Percentiles rank a stretch among this genome's conserved stretches.
These are phyloP conservation scores for Ancistrus triradiatus DNA, from an alignment of 2,113 vertebrate genomes.

Conservation along the genomic window DNA sequence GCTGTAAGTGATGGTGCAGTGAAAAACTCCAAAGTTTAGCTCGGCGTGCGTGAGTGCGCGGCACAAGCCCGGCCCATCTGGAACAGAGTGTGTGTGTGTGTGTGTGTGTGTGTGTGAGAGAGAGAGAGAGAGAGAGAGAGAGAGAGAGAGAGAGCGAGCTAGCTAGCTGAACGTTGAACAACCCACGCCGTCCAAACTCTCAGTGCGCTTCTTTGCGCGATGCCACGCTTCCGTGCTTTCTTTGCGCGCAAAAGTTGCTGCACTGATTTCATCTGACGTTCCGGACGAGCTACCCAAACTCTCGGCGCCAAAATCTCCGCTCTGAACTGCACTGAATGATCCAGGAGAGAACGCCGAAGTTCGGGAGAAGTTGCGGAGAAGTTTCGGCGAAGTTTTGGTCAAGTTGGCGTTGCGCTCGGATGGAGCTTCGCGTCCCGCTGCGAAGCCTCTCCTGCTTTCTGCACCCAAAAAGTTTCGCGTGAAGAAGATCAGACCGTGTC, in stretches of 20 bases:
- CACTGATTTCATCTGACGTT: background rate
- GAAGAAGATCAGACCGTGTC: slow-evolving; percentile 19
- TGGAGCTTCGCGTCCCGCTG: slow-evolving; percentile 36
- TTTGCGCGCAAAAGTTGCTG: slow-evolving; percentile 3
- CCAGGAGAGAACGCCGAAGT: background rate
- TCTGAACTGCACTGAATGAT: slow-evolving; percentile 8
- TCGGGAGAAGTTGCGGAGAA: slow-evolving; percentile 11
- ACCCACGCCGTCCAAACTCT: background rate
- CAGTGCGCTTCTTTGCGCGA: background rate
- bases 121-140: slow-evolving; percentile 34
- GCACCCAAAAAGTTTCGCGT: slow-evolving; percentile 36
- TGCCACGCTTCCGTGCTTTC: slow-evolving; percentile 6
- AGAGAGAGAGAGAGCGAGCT: slow-evolving; percentile 28
- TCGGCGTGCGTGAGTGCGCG: background rate
- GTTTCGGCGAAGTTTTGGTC: slow-evolving; percentile 14
- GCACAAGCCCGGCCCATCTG: slow-evolving; percentile 51
- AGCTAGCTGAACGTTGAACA: background rate
- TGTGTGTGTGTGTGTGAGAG: slow-evolving; percentile 27
- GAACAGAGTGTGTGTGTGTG: slow-evolving; percentile 32
- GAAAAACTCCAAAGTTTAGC: no score
- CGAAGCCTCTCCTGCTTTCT: slow-evolving; percentile 39
- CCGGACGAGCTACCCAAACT: no score
- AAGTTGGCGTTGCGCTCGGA: slow-evolving; percentile 25
- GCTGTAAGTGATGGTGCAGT: no score
- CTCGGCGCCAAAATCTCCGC: background rate